Base-by-base conservation (phyloP, 2,888 invertebrate species). In the Drosophila flavopinicola region DNA sequence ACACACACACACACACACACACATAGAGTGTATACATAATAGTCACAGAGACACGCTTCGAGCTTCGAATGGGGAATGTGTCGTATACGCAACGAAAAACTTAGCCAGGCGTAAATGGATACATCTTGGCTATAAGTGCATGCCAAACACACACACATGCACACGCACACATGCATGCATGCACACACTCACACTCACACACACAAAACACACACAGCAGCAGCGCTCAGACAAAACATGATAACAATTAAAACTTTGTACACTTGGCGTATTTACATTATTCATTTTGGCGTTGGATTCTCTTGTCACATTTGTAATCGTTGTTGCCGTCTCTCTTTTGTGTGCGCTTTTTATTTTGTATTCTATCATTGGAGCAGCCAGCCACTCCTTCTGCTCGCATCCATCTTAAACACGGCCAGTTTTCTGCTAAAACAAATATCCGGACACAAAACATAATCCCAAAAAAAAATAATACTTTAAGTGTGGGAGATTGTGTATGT, bases 231-330 rank as follows among this genome's bases (percentile, higher is more conserved):
- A 79, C 85, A 80, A 80, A 80, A 80, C 86, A 87, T 83, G 86
- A 87, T 87, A 83, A 83, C 82, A 83, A 83, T 83, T 83, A 83
- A 83, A 83, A 83, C 84, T 83, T 83, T 87, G 82, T 76, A 83
- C 82, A 83, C 86, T 83, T 83, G 88, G 79, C 85, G 87, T 85
- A 82, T 87, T 85, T 87, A 85, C 79, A 79, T 79, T 79, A 79
- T 80, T 80, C 87, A 87, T 80, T 87, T 82, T 68, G 75, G 45
- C 78, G 84, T 78, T 86, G 79, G 87, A 78, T 85, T 71, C 75
- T 66, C 87, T 70, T 82, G 80, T 82, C 87, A 85, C 80, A 85
- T 82, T 82, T 59, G 68, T 68, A 75, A 67, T 65, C 54, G 73
- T 64, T 57, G 27, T 32, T 48, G 45, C 27, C 57, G 44, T 7